A percentile compares a stretch with the other conserved stretches of the same genome.
Evolutionary conservation across 1,140 invertebrate species (phyloP).

Genomic region (Caenorhabditis brenneri): DNA sequence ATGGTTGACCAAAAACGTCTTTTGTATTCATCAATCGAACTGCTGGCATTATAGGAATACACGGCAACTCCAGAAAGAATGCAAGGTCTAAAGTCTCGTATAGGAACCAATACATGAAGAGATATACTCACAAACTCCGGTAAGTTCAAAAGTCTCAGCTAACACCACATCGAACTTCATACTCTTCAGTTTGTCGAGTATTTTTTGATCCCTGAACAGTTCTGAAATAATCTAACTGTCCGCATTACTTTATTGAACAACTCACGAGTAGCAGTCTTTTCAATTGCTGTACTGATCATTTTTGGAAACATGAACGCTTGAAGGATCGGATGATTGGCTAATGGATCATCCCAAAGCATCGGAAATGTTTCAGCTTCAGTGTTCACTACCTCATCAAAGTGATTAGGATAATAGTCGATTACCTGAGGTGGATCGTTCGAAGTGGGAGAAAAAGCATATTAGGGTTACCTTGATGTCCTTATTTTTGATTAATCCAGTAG

Average conservation of each 20-base stretch:
- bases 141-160: not conserved
- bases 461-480: not conserved
- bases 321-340: not conserved
- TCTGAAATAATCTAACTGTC: not conserved
- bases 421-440: not conserved
- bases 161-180: conserved; percentile 1
- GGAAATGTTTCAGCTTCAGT: not conserved
- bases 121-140: conserved; percentile 12
- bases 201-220: not conserved
- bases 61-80: not conserved
- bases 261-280: not conserved
- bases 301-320: not conserved
- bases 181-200: not conserved
- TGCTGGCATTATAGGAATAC: not conserved
- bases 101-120: too few species aligned
- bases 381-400: not conserved
- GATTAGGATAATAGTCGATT: conserved; percentile 10
- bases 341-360: not conserved
- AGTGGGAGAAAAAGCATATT: too few species aligned
- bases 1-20: not conserved
- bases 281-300: not conserved
- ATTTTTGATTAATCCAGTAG: not conserved
- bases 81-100: not conserved
- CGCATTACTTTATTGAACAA: not conserved
- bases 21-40: not conserved